Evolutionary conservation across 2,888 invertebrate species (phyloP).

Genomic region (Orthonevra nobilis): DNA sequence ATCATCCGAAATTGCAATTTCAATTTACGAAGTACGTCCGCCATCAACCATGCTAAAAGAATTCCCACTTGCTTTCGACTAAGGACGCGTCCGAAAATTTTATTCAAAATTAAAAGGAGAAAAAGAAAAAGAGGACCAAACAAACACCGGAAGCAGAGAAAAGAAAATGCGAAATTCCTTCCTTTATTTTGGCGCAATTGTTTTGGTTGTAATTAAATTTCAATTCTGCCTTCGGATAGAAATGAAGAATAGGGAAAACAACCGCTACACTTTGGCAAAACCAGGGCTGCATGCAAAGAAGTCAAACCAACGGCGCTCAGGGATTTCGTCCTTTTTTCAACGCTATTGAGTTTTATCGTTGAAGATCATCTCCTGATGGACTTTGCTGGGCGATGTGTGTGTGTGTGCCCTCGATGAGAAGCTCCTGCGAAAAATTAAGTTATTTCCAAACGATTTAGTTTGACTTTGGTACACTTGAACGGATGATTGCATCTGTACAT

Average conservation of each 20-base stretch:
- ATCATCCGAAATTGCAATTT: conserved; percentile 64
- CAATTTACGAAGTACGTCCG: conserved; percentile 46
- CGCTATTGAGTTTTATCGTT: conserved; percentile 56
- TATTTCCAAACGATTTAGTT: conserved; percentile 73
- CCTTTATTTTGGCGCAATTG: conserved; percentile 36
- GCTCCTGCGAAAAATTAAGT: conserved; percentile 66
- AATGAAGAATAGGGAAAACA: conserved; percentile 10
- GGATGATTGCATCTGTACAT: conserved; percentile 65
- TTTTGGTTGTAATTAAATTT: conserved; percentile 69
- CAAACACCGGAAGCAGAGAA: conserved; percentile 48
- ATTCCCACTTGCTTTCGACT: not conserved
- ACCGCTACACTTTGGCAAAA: not conserved
- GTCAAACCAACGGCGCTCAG: conserved; percentile 27
- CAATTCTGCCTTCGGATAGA: conserved; percentile 37
- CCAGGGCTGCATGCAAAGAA: conserved; percentile 37
- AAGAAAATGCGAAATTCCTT: conserved; percentile 24
- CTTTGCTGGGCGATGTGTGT: conserved; percentile 31
- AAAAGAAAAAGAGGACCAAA: conserved; percentile 45
- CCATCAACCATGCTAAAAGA: not conserved
- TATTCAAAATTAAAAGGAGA: conserved; percentile 62
- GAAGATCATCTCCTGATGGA: conserved; percentile 52
- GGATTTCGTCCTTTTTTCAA: conserved; percentile 31
- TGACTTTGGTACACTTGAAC: conserved; percentile 71
- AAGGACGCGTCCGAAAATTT: conserved; percentile 41
- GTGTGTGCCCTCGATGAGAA: conserved; percentile 19